A percentile compares a stretch with the other conserved stretches of the same genome.
Evolutionary conservation across 2,797 vertebrate species (phyloP).

Genomic region (Etheostoma perlongum): DNA sequence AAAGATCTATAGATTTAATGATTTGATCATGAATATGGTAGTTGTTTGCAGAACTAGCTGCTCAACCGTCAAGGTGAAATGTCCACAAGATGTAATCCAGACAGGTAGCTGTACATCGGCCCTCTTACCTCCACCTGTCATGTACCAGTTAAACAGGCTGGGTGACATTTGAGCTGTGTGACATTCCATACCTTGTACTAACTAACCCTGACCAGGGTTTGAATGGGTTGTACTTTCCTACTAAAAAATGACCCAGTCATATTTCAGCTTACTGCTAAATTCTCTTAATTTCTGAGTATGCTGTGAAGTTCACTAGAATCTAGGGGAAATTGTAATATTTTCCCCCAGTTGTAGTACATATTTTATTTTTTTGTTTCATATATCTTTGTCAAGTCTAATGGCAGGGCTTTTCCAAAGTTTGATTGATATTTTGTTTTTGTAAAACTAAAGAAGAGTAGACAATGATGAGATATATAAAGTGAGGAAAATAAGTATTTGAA

Average conservation of each 20-base stretch:
- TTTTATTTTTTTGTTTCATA: neutral
- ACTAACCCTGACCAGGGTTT: neutral
- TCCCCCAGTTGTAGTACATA: too few species aligned
- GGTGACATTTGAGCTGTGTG: constrained; percentile 15
- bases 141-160: constrained; percentile 30
- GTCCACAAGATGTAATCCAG: neutral
- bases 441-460: neutral
- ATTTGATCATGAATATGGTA: neutral
- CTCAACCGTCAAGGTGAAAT: neutral
- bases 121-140: neutral
- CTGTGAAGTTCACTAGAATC: too few species aligned
- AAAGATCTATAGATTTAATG: neutral
- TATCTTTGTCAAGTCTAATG: neutral
- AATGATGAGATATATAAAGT: neutral
- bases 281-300: neutral
- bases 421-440: neutral
- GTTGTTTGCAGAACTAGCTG: neutral
- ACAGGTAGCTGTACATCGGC: neutral
- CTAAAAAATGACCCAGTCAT: constrained; percentile 1
- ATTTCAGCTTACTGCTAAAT: neutral
- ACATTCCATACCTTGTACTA: constrained; percentile 3
- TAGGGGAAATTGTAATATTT: too few species aligned
- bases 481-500: too few species aligned
- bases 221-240: neutral
- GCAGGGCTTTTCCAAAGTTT: neutral